A percentile compares a stretch with the other conserved stretches of the same genome.
Evolutionary conservation across 2,113 vertebrate species (phyloP).

Genomic region (Rhodinocichla rosea): DNA sequence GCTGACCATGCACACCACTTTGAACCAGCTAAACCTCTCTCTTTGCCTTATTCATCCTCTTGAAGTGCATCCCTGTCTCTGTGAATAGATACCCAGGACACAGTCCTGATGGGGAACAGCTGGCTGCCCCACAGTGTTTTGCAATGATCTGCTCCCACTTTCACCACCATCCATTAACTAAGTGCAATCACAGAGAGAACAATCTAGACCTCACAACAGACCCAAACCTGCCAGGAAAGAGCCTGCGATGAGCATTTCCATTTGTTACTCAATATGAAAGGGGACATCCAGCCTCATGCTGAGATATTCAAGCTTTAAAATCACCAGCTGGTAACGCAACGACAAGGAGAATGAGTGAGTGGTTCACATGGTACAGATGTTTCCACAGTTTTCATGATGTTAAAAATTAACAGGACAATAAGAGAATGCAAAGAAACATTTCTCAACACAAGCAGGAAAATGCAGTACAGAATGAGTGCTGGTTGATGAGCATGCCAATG

Average conservation of each 20-base stretch:
- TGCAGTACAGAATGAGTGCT: background rate
- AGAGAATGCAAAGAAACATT: background rate
- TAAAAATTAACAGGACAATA: background rate
- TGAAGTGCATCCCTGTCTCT: background rate
- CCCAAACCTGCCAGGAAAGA: background rate
- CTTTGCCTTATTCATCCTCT: background rate
- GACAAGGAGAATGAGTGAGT: background rate
- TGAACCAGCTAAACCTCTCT: background rate
- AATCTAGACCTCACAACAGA: background rate
- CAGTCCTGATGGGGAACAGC: background rate
- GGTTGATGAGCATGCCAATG: slow-evolving; percentile 22
- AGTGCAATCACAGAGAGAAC: background rate
- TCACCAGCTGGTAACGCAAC: background rate
- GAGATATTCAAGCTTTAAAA: background rate
- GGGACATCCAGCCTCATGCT: background rate
- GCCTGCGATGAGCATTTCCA: background rate
- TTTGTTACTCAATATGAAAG: background rate
- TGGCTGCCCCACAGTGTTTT: background rate
- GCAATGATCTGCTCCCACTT: background rate
- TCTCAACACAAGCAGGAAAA: slow-evolving; percentile 7
- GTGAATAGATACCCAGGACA: background rate
- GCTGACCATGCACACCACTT: background rate
- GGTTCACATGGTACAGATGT: background rate
- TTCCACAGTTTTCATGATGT: background rate
- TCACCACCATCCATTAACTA: background rate